Evolutionary conservation across 2,888 invertebrate genomes (phyloP).

Genomic region (Trisateles emortualis): DNA sequence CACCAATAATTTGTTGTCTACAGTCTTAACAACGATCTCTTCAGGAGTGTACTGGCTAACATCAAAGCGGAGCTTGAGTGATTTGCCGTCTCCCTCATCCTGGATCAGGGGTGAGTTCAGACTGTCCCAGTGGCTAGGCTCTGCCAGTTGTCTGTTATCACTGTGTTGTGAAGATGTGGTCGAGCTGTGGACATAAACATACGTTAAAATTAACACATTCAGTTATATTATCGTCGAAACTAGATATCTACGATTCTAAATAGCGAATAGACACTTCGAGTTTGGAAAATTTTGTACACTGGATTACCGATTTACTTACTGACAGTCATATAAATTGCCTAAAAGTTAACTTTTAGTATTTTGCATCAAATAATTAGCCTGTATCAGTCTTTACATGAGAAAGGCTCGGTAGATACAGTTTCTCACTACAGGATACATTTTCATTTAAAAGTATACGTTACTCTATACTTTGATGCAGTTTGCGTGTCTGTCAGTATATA

Average conservation of each 20-base stretch:
- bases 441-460: too few relatives aligned
- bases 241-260: constrained; percentile 23
- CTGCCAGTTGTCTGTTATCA: constrained; percentile 87
- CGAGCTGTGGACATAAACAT: constrained; percentile 83
- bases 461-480: too few relatives aligned
- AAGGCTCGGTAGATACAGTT: too few relatives aligned
- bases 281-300: too few relatives aligned
- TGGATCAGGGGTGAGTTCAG: constrained; percentile 97
- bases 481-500: too few relatives aligned
- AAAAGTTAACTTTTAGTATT: too few relatives aligned
- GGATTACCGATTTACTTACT: too few relatives aligned
- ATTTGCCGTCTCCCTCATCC: constrained; percentile 97
- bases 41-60: constrained; percentile 98
- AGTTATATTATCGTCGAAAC: constrained; percentile 13
- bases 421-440: too few relatives aligned
- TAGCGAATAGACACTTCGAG: constrained; percentile 32
- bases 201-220: constrained; percentile 33
- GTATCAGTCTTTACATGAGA: too few relatives aligned
- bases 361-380: too few relatives aligned
- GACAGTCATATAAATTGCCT: too few relatives aligned
- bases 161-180: constrained; percentile 89
- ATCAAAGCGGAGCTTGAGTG: constrained; percentile 97
- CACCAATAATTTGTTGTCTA: constrained; percentile 98
- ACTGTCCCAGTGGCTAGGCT: constrained; percentile 92
- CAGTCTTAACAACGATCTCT: constrained; percentile 99